Conservation (phyloP, 2,888 invertebrate species). For the Stenodera caucasica region DNA sequence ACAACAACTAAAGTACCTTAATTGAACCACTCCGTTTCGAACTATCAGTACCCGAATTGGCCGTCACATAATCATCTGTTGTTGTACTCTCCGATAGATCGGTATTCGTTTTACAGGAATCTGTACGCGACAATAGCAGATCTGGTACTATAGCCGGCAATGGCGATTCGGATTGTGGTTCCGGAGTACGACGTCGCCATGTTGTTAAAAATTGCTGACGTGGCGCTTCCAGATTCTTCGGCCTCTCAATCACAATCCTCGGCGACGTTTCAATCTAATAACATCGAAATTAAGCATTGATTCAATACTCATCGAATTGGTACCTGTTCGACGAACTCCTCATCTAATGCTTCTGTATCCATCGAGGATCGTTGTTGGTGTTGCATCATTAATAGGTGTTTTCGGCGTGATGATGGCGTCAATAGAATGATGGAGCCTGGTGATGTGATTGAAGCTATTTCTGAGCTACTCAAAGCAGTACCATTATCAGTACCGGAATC, state of each 20-base stretch:
- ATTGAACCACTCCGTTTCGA: conserved; percentile 66
- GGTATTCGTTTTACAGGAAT: conserved; percentile 72
- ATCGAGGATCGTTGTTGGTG: conserved; percentile 85
- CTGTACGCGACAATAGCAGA: conserved; percentile 66
- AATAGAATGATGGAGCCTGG: conserved; percentile 64
- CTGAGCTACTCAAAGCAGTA: conserved; percentile 60
- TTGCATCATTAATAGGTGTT: conserved; percentile 74
- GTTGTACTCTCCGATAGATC: conserved; percentile 86
- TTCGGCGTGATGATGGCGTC: conserved; percentile 78
- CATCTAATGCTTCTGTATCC: conserved; percentile 80
- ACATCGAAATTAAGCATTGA: conserved; percentile 5
- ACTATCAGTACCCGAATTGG: conserved; percentile 70
- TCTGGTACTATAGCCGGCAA: conserved; percentile 53
- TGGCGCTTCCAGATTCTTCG: conserved; percentile 23
- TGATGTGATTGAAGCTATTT: conserved; percentile 56
- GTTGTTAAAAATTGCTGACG: conserved; percentile 36
- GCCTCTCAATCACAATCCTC: conserved; percentile 33
- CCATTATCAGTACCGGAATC: conserved; percentile 71
- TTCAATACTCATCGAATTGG: conserved; percentile 51
- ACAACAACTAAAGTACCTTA: conserved; percentile 61
- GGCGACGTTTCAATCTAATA: conserved; percentile 25
- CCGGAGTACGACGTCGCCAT: conserved; percentile 28
- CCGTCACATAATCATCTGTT: conserved; percentile 88
- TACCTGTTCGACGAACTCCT: conserved; percentile 68
- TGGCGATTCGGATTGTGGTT: conserved; percentile 49